Base-by-base conservation (phyloP, 1,140 invertebrate genomes). In the Eciton burchellii region DNA sequence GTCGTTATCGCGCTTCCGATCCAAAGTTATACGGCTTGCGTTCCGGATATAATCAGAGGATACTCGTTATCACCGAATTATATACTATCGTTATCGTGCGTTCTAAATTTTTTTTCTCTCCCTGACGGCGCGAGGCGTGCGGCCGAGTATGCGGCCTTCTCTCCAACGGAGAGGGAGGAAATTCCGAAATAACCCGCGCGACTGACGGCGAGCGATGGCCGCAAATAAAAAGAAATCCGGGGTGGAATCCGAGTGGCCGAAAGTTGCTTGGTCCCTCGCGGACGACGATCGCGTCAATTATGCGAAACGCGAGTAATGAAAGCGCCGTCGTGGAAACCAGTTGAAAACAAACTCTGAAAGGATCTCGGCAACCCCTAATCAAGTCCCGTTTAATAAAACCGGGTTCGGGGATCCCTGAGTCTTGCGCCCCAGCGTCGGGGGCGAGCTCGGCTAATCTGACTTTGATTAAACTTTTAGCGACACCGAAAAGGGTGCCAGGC, bases 381-480 rank as follows among this genome's bases (percentile, higher is more conserved):
- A 91, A 92, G 89, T 91, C 89, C 86, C 89, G 90, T 91, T 92
- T 91, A 92, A 92, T 91, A 92, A 92, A 92, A 91, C 85, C 85
- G 83, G 84, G 85, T 82, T 83, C 84, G 71, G 76, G 74, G 68
- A 56, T 68, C 83, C 79, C 86, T 68, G 84, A 84, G 83, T 84
- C 82, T 70, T 56, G 82, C 85, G 82, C 88, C 86, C 72, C 77
- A 68, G 81, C 81, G 84, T 76, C 74, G 71, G 84, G 47, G 73
- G 70, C 84, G 85, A 89, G 87, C 89, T 82, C 86, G 84, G 92
- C 93, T 93, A 93, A 93, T 93, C 93, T 93, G 93, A 93, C 93
- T 93, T 93, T 93, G 93, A 93, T 93, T 93, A 93, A 93, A 93
- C 91, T 93, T 93, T 93, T 92, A 93, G 92, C 92, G 91, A 93